Base-by-base conservation (phyloP, 2,888 invertebrate genomes). In the Bugula neritina region DNA sequence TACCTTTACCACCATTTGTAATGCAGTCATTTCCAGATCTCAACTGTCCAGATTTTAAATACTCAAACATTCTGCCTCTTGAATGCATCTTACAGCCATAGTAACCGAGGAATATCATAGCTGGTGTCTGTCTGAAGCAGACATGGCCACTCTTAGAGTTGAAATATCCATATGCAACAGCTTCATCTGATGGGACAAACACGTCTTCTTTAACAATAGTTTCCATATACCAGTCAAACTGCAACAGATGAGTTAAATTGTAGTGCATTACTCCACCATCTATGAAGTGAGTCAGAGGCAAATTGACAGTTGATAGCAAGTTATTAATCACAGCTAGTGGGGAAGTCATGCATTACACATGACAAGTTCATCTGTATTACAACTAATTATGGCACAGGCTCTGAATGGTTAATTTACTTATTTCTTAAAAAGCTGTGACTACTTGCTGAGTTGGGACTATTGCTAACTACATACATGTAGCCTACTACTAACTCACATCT, bases 161-260 rank as follows among this genome's bases (percentile, higher is more conserved):
- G 17, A 70, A 54, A 52, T 54, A 43, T n/a, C 70, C 70, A 54
- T 70, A 70, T 2, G 70, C 70, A n/a, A 70, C n/a, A 23, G 54
- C 70, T 5, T 54, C 54, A 5, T 34, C 5, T n/a, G 23, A 23
- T 29, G 70, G 70, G 2, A 54, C 54, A 54, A 70, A 70, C 52
- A 70, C 70, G 3, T 70, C 70, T n/a, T 54, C 25, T 31, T 43
- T 54, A n/a, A 70, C 70, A 10, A 54, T 54, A 2, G 35, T 43
- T 63, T 25, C n/a, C 70, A 70, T 54, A 52, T 70, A 70, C 70
- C 70, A 70, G 25, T 43, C 43, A 29, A 70, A 70, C 70, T 70
- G 52, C 52, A 63, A 63, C 27, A 63, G 43, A 17, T 43, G 43
- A 10, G 17, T 10, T 17, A 43, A n/a, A n/a, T n/a, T n/a, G n/a